Evolutionary conservation across 2,797 vertebrate genomes (phyloP), one percentile per base, ranked within the genome.

Genomic region (Ibycter americanus): DNA sequence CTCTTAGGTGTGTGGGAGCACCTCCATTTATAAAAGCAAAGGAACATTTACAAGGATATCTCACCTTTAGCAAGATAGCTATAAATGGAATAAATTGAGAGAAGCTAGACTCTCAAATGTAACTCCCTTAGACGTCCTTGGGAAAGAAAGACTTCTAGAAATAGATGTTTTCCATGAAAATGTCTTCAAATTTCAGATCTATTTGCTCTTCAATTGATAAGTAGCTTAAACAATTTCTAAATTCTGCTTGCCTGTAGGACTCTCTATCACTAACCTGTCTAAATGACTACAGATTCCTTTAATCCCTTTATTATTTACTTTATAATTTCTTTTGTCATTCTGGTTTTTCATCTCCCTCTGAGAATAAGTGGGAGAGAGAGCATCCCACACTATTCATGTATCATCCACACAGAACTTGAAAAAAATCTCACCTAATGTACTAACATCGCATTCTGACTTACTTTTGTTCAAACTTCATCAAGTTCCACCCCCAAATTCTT

Each of bases 251-350:
- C 80, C 67, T 89, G 80, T 65, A 91, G 72, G 54, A 91, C 17
- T 79, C 26, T 78, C 72, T 82, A 76, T 88, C 58, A 74, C 84
- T 68, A 96, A 91, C 76, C 58, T 83, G 77, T 92, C 62, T 84
- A 96, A 92, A 94, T 87, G 72, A 91, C 58, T 89, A 68, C 29
- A 83, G 58, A 91, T 59, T 91, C 68, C 12, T 93, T 91, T 85
- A 93, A 95, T 93, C 72, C 54, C 32, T 76, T 84, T 86, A 93
- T 93, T 97, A 96, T 96, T 96, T 96, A 96, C 82, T 94, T 97
- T 61, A 72, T 68, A 40, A 92, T 93, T 94, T 95, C 95, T 94
- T 95, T 96, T 95, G 79, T 95, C 92, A 55, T 83, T 94, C 83
- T 91, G n/a, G 25, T 90, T 96, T 91, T 95, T 90, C 92, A 93